Conservation (phyloP, 2,113 vertebrate species). For the Suricata suricatta region DNA sequence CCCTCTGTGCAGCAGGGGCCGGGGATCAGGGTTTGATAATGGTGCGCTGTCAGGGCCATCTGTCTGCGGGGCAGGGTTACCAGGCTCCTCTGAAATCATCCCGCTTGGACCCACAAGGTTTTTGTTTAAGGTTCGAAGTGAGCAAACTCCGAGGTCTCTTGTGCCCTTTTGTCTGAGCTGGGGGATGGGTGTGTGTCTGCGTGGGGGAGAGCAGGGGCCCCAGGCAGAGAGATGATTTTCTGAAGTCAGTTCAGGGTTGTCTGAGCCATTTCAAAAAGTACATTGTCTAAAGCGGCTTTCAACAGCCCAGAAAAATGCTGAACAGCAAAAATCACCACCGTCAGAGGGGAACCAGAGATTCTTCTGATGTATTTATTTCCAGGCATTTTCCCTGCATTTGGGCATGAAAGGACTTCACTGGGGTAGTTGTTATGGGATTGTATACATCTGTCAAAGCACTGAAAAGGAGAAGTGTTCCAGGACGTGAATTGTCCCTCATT, state of each 20-base stretch:
- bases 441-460: not conserved
- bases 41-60: not conserved
- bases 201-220: not conserved
- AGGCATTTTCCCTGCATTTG: not conserved
- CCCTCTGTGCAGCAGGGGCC: not conserved
- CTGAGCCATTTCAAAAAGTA: not conserved
- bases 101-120: conserved; percentile 23
- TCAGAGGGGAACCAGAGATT: not conserved
- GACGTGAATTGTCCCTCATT: not conserved
- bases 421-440: not conserved
- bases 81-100: conserved; percentile 61
- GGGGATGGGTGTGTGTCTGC: not conserved
- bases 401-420: not conserved
- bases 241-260: conserved; percentile 29
- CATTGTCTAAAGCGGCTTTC: not conserved
- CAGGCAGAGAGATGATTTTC: not conserved
- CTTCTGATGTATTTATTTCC: not conserved
- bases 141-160: conserved; percentile 27
- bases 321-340: not conserved
- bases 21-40: not conserved
- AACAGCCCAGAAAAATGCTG: not conserved
- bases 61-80: conserved; percentile 47
- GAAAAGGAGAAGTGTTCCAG: not conserved
- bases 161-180: conserved; percentile 37
- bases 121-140: conserved; percentile 68